Evolutionary conservation across 1,140 invertebrate species (phyloP), one percentile per base, ranked within the genome.

Genomic region (Theocolax elegans): DNA sequence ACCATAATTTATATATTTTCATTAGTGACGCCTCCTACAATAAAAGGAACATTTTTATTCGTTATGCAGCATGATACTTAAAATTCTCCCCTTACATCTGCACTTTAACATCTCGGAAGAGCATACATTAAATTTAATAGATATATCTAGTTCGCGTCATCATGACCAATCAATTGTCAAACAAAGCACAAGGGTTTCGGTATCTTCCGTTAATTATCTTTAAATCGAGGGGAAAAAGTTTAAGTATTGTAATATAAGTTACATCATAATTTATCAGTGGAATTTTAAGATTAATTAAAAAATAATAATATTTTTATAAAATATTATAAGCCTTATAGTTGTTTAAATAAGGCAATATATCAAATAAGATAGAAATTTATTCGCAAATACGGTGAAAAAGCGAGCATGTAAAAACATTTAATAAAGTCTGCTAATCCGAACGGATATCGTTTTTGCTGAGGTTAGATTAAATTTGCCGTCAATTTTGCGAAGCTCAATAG

Each of bases 11-110:
- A 42, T 40, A 25, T 35, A n/a, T 58, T 65, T 42, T 42, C 35
- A 42, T 31, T 42, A 25, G 17, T 38, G 17, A 21, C 46, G 48
- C 12, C 60, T 64, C 0, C 29, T 56, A n/a, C 19, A 2, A 48
- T 1, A 38, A 58, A 44, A 9, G 12, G 21, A 46, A 23, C 21
- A 48, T 60, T 67, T 65, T 58, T 51, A 25, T 38, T 19, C n/a
- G n/a, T 67, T 51, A 60, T 51, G 51, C 19, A 60, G 2, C 19
- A 40, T 67, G 56, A 67, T 58, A 58, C 7, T 60, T 67, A 23
- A 40, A 51, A 67, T 40, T n/a, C 10, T 25, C 40, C 44, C 46
- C 44, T 23, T 60, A 13, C 35, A 3, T n/a, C 31, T 13, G 17
- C 51, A 48, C 3, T 58, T 23, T 59, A 51, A 49, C 27, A 29